Evolutionary conservation across 2,888 invertebrate genomes (phyloP), one percentile per base, ranked within the genome.

Genomic region (Temnothorax rugatulus): DNA sequence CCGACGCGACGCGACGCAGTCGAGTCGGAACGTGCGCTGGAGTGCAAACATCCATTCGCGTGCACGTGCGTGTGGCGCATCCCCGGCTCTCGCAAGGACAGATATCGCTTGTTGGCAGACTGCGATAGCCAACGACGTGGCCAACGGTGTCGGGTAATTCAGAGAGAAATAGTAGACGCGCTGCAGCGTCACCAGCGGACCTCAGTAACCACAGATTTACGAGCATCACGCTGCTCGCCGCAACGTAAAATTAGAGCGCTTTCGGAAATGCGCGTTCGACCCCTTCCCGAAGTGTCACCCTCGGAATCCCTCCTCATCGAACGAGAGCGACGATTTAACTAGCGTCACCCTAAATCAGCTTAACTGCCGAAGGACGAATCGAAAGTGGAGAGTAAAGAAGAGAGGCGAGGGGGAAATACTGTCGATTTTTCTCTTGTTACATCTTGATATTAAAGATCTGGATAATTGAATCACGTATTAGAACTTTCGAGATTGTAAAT

Each of bases 171-270:
- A 84, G 88, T 81, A 82, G 66, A 84, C 54, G 84, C 52, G 29
- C 47, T 18, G 83, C 81, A 73, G 76, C 79, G 86, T 86, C 88
- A 81, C 79, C 76, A 66, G 68, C 84, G 86, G 82, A 88, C 88
- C 88, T 84, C 86, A 63, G 66, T 69, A 68, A 88, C 88, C 88
- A 11, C 88, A 88, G 88, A 88, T 88, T 88, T 88, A 88, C 73
- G 88, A 82, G 88, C 57, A 76, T 59, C 79, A 68, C 83, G 66
- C 66, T 77, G 64, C 15, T 50, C 73, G 61, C 61, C 66, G 59
- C 66, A 68, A 81, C 76, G 88, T 86, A 88, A 88, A 88, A 88
- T 88, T 84, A 86, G 82, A 84, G 73, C 84, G 88, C 83, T 88
- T 86, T 71, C 83, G 82, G 84, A 83, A 73, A 52, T 38, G 54